These are phyloP conservation scores for Nansenia antarctica DNA, from an alignment of 2,113 vertebrate genomes.

Conservation along the genomic window DNA sequence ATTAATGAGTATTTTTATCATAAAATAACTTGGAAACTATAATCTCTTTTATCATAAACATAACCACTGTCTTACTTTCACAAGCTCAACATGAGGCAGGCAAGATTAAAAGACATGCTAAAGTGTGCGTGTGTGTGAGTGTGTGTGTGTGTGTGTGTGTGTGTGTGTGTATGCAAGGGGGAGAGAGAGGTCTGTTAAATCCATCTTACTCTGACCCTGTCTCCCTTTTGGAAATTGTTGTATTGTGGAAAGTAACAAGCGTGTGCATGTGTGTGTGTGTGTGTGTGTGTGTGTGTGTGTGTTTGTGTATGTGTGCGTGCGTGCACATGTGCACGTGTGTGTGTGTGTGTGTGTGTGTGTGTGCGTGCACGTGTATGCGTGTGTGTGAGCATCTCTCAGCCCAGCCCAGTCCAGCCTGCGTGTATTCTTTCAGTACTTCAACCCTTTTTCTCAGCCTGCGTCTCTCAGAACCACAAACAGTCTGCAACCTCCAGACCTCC, in stretches of 20 bases:
- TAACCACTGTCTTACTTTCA: no score
- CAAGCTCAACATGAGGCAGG: no score
- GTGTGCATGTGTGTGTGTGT: not conserved
- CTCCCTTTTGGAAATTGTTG: not conserved
- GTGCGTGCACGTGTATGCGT: not conserved
- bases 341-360: no score
- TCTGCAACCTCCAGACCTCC: constrained; percentile 21
- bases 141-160: not conserved
- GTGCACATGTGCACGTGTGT: no score
- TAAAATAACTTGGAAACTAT: no score
- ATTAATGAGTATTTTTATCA: no score
- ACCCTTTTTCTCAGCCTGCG: not conserved
- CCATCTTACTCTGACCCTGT: constrained; percentile 41
- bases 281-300: no score
- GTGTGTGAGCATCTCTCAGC: no score
- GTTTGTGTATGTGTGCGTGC: no score
- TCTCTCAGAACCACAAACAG: constrained; percentile 7
- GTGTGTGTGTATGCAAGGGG: no score
- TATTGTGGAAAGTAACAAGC: not conserved
- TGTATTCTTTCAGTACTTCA: not conserved
- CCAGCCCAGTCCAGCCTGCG: not conserved
- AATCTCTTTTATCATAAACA: no score
- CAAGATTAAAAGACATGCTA: no score
- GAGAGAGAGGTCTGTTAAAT: constrained; percentile 38
- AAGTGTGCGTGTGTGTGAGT: not conserved